These are phyloP conservation scores for Typhlichthys subterraneus DNA, from an alignment of 2,797 vertebrate genomes.

Conservation along the genomic window DNA sequence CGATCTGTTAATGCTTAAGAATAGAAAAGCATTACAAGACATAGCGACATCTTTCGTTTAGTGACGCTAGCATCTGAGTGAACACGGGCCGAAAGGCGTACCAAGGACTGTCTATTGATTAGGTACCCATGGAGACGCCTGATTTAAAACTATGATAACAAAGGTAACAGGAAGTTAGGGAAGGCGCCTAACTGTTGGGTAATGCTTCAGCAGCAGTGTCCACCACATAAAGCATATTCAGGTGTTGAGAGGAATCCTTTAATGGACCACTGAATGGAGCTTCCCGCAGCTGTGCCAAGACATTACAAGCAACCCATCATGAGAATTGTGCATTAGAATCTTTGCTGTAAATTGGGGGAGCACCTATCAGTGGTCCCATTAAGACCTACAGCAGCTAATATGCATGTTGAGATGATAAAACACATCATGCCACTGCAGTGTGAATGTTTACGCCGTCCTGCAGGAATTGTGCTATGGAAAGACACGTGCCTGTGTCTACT, in stretches of 20 bases:
- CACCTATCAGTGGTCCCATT: constrained; percentile 40
- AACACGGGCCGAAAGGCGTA: too few species aligned
- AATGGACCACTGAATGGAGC: constrained; percentile 15
- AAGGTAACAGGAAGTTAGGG: constrained; percentile 1
- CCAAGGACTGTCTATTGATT: constrained; percentile 46
- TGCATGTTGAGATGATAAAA: neutral
- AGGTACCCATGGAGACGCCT: constrained; percentile 15
- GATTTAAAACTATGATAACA: constrained; percentile 36
- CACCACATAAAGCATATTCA: neutral
- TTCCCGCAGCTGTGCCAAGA: constrained; percentile 14
- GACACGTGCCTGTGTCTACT: neutral
- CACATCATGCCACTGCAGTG: constrained; percentile 15
- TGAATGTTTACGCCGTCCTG: constrained; percentile 7
- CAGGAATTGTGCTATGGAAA: constrained; percentile 3
- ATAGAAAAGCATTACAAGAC: constrained; percentile 11
- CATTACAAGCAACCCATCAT: constrained; percentile 42
- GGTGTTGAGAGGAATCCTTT: constrained; percentile 14
- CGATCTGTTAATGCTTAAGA: neutral
- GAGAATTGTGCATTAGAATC: constrained; percentile 19
- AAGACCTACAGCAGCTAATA: constrained; percentile 13
- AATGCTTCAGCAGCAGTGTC: constrained; percentile 1
- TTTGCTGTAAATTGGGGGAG: constrained; percentile 24
- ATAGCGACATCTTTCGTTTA: too few species aligned
- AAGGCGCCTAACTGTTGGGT: constrained; percentile 2
- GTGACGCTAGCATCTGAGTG: too few species aligned